Percentiles rank a stretch among this genome's conserved stretches.
Conservation (phyloP, 2,888 invertebrate species). For the Philereme vetulata region DNA sequence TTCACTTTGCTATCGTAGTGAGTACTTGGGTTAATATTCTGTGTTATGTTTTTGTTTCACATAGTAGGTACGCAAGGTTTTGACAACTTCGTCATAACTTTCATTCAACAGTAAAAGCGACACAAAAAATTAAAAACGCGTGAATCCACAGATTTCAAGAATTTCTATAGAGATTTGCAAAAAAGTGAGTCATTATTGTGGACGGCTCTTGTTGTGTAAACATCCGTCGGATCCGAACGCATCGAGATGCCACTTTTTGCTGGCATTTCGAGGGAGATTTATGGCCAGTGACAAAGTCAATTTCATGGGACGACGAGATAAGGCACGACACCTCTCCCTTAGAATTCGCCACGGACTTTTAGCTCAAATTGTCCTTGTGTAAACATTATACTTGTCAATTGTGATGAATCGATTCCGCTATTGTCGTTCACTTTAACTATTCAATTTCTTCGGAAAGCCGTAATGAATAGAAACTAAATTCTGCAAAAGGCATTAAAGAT, state of each 20-base stretch:
- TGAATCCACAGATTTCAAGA: constrained; percentile 48
- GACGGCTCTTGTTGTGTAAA: constrained; percentile 73
- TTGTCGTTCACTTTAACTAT: constrained; percentile 62
- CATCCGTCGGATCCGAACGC: constrained; percentile 69
- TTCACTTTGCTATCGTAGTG: constrained; percentile 12
- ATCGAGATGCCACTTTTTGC: constrained; percentile 65
- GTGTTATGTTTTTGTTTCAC: neutral
- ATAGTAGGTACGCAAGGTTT: constrained; percentile 34
- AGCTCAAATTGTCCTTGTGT: constrained; percentile 74
- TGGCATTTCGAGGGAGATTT: constrained; percentile 70
- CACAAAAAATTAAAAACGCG: constrained; percentile 42
- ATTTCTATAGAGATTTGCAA: constrained; percentile 56
- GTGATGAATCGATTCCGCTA: constrained; percentile 71
- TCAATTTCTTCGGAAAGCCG: constrained; percentile 65
- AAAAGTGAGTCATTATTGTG: constrained; percentile 51
- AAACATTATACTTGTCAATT: constrained; percentile 80
- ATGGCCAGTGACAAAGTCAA: constrained; percentile 81
- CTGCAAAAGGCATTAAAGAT: constrained; percentile 29
- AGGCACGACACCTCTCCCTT: constrained; percentile 62
- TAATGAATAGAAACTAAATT: constrained; percentile 40
- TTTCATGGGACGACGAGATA: constrained; percentile 72
- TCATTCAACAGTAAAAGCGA: constrained; percentile 38
- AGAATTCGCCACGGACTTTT: constrained; percentile 74
- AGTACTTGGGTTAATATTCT: neutral
- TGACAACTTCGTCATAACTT: constrained; percentile 50